Base-by-base conservation (phyloP, 2,113 vertebrate species). In the Poecilia latipinna region DNA sequence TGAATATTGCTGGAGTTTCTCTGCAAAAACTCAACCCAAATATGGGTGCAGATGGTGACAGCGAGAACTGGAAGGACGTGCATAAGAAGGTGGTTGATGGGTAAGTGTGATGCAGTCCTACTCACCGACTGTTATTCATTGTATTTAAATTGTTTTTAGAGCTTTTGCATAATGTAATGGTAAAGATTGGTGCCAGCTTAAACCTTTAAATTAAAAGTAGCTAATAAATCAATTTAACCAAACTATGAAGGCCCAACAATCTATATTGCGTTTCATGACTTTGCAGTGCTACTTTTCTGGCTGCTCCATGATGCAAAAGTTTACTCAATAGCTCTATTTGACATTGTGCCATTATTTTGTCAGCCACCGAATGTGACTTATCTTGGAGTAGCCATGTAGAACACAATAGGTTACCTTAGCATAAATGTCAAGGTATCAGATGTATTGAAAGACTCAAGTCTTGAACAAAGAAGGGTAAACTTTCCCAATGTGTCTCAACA, bases 21-120 rank as follows among this genome's bases (percentile, higher is more conserved):
- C 95, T 99, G 81, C 96, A 98, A 91, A 73, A 42, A 44, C 92
- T 99, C 77, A 96, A 99, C 89, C 97, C 98, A 64, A 91, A 96
- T 0, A 71, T 99, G 86, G 98, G 98, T 48, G 88, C 90, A 17
- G 97, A 97, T 0, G 82, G 78, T 26, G 98, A 99, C 88, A 92
- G 93, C 70, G 97, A 99, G 68, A 91, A 97, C 42, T 99, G 98
- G 98, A 99, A 96, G 87, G 88, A 88, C 0, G 93, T 99, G 69
- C 98, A 99, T 79, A 99, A 97, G 87, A 83, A 94, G 89, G 98
- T 99, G 8, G 98, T 99, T n/a, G 97, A 97, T 42, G 97, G 98
- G 98, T 99, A 86, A 95, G 92, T 70, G 19, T 11, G 39, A 8
- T 48, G 22, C 22, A 66, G 37, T 15, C 10, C 33, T 32, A 35